Evolutionary conservation across 2,113 vertebrate genomes (phyloP).

Genomic region (Turdus rufiventris): DNA sequence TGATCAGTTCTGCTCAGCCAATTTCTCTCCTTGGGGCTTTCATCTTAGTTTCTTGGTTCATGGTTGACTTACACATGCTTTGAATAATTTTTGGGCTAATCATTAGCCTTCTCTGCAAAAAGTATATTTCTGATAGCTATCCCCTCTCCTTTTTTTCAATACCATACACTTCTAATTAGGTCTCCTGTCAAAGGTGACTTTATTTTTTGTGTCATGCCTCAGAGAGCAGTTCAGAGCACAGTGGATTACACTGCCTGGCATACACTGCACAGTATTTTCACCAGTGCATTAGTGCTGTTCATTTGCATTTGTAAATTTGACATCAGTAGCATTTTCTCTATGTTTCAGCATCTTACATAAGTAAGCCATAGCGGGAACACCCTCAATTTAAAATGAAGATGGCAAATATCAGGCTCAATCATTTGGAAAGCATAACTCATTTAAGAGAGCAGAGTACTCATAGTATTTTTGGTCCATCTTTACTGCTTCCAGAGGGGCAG

Average conservation of each 20-base stretch:
- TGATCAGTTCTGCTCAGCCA: background rate
- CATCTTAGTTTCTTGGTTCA: background rate
- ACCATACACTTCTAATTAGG: background rate
- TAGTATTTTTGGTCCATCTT: background rate
- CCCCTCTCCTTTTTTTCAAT: background rate
- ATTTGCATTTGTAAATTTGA: background rate
- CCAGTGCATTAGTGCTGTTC: background rate
- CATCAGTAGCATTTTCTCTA: background rate
- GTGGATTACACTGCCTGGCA: background rate
- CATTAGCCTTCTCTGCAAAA: background rate
- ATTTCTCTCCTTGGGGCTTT: background rate
- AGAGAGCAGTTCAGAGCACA: background rate
- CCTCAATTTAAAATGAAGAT: background rate
- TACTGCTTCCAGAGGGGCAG: conserved; percentile 20
- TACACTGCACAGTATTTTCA: background rate
- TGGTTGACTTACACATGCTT: background rate
- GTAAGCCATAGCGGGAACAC: background rate
- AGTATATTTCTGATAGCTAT: background rate
- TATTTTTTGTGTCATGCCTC: background rate
- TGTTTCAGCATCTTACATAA: background rate
- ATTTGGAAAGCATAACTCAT: background rate
- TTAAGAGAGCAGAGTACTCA: background rate
- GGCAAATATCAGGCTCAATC: background rate
- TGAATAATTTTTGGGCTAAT: background rate
- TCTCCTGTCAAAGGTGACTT: background rate